These are phyloP conservation scores for Dascillus cervinus DNA, from an alignment of 2,888 invertebrate species.

Conservation along the genomic window DNA sequence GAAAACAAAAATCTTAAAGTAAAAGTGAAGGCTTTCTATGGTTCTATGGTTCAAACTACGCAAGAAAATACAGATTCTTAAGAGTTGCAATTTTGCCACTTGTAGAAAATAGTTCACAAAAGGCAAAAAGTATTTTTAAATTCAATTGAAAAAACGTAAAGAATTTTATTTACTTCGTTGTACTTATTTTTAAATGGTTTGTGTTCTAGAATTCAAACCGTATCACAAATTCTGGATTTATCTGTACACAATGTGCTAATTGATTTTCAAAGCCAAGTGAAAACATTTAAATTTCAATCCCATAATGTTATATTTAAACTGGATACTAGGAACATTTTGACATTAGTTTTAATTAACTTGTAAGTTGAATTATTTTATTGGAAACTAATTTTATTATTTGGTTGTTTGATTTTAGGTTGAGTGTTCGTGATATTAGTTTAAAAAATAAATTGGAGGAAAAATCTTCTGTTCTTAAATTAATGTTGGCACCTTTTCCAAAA, in stretches of 20 bases:
- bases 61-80: conserved; percentile 20
- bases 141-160: conserved; percentile 55
- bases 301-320: conserved; percentile 67
- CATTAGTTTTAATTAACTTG: conserved; percentile 62
- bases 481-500: too few relatives aligned
- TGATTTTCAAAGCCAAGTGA: conserved; percentile 50
- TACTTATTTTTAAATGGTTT: conserved; percentile 1
- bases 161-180: background rate
- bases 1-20: conserved; percentile 55
- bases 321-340: conserved; percentile 62
- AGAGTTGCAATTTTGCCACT: conserved; percentile 51
- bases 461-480: too few relatives aligned
- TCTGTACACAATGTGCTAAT: conserved; percentile 17
- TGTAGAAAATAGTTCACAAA: conserved; percentile 59
- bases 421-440: conserved; percentile 12
- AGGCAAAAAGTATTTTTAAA: conserved; percentile 62
- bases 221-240: conserved; percentile 22
- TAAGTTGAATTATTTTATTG: conserved; percentile 35
- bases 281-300: conserved; percentile 59
- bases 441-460: conserved; percentile 9
- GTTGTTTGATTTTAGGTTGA: conserved; percentile 14
- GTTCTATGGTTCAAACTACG: conserved; percentile 44
- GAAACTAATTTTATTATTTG: conserved; percentile 1
- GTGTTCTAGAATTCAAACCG: conserved; percentile 26
- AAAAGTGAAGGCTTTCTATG: conserved; percentile 57